Conservation (phyloP, 2,113 vertebrate genomes). For the Mola mola region DNA sequence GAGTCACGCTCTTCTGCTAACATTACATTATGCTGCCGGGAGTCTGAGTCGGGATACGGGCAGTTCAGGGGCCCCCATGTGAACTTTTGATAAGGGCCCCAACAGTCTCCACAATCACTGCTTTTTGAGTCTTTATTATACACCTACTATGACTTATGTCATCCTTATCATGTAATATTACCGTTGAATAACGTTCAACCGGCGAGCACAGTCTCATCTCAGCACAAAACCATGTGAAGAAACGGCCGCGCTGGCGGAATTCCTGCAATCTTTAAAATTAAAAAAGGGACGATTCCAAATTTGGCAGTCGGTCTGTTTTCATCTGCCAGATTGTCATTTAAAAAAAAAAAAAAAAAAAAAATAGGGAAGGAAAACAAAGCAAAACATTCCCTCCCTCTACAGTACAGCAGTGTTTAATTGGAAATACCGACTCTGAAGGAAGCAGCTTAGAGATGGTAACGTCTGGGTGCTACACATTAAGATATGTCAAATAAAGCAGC, state of each 20-base stretch:
- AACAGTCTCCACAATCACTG: too few relatives aligned
- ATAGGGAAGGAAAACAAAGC: too few relatives aligned
- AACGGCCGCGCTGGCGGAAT: not conserved
- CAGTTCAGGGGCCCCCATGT: too few relatives aligned
- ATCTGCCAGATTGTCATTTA: slow-evolving; percentile 37
- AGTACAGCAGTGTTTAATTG: slow-evolving; percentile 17
- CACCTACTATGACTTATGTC: too few relatives aligned
- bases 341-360: not conserved
- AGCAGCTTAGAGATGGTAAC: slow-evolving; percentile 22
- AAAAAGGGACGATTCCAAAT: slow-evolving; percentile 13
- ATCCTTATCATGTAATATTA: too few relatives aligned
- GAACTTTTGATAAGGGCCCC: too few relatives aligned
- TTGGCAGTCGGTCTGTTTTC: slow-evolving; percentile 17
- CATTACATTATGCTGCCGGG: too few relatives aligned
- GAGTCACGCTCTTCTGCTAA: too few relatives aligned
- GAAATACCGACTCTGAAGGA: slow-evolving; percentile 29
- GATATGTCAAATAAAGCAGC: slow-evolving; percentile 41
- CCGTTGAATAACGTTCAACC: not conserved
- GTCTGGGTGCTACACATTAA: slow-evolving; percentile 31
- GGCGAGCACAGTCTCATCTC: not conserved
- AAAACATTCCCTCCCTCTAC: not conserved
- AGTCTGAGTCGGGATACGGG: too few relatives aligned
- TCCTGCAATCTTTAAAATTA: slow-evolving; percentile 3
- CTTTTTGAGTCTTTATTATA: too few relatives aligned
- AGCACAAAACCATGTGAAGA: not conserved